Base-by-base conservation (phyloP, 2,797 vertebrate species). In the Xerus rutilus region DNA sequence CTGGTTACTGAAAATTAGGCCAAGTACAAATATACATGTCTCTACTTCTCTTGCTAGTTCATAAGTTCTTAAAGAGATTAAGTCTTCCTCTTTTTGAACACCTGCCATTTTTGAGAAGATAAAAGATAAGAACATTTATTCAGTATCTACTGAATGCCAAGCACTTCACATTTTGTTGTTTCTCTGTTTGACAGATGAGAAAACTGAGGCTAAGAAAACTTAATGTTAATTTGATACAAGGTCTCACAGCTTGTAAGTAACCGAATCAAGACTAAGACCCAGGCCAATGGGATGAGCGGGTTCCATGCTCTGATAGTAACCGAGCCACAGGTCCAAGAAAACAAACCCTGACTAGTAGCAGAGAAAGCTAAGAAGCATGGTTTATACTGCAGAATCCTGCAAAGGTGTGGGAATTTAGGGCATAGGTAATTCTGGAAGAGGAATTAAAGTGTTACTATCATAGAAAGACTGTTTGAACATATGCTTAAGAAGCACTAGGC, bases 401-500 rank as follows among this genome's bases (percentile, higher is more conserved):
- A 82, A 67, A 82, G 74, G 10, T 45, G 70, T 28, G 69, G 78
- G 67, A 52, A 91, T 77, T 72, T 72, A 70, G 12, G 30, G 64
- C 35, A n/a, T 30, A 23, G 72, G n/a, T 67, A 59, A 82, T 35
- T 74, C 12, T 65, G 45, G 59, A 91, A 76, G 52, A 30, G 70
- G 28, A 83, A 83, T 20, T 43, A 45, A 87, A 15, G 5, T 81
- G 49, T 86, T n/a, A 57, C 64, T 78, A 65, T 92, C 83, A 73
- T 4, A 77, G 35, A 25, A 74, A 20, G 59, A 86, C 8, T 69
- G 4, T 12, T 7, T 57, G 32, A 86, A 77, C 32, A 70, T 21
- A 70, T 25, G 23, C 72, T 93, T 83, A 91, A 88, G 87, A 88
- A 94, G 54, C 23, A 74, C 43, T 18, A 94, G 59, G 49, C 30